Evolutionary conservation across 2,888 invertebrate species (phyloP), one percentile per base, ranked within the genome.

Genomic region (Crematogaster levior): DNA sequence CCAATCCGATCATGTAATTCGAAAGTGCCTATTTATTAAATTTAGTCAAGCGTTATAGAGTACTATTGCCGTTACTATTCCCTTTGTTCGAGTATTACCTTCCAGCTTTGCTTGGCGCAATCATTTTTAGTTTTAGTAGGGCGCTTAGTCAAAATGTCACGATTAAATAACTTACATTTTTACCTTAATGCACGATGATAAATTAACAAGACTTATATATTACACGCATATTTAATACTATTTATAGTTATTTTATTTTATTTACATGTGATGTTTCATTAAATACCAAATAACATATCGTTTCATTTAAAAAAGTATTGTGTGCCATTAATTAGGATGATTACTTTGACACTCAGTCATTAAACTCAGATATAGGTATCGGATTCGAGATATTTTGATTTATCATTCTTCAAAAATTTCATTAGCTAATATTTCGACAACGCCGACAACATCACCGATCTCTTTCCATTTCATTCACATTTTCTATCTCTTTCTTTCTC

Each of bases 401-500:
- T 82, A 83, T 84, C 73, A 61, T 82, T 60, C 58, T 70, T 83
- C 72, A 70, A 81, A 80, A 85, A 66, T 82, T 40, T 60, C 40
- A 51, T 58, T 56, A 46, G 82, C 65, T 81, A 40, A 84, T 79
- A 74, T 82, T 88, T 88, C 82, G 84, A 87, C 66, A 77, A 21
- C 56, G 72, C 75, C 66, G 77, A 80, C 51, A 85, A 86, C 84
- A 83, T 86, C 82, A 80, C 56, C 81, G 68, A 88, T 70, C 15
- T 70, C 15, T 63, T 53, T 70, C 79, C 65, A 53, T 58, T 58
- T 56, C 37, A 21, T 53, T 51, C 43, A 60, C 37, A 10, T 68
- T 70, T 51, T 74, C 24, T 70, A 15, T 27, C 27, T 61, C 70
- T 30, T 24, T 63, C 66, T 60, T 46, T 48, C 75, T 68, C 81